Conservation (phyloP, 2,888 invertebrate species). For the Leptothorax acervorum region DNA sequence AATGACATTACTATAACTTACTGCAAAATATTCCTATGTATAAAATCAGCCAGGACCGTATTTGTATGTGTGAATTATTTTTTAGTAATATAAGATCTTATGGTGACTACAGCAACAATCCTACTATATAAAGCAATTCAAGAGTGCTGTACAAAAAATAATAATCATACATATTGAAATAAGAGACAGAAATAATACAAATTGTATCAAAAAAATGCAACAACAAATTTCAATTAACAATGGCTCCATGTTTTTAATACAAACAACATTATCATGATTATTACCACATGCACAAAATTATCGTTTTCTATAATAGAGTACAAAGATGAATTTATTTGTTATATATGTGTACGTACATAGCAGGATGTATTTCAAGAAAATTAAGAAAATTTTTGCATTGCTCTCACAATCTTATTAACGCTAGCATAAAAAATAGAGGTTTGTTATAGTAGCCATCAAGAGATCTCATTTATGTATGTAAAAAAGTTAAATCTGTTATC, state of each 20-base stretch:
- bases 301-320: constrained; percentile 4
- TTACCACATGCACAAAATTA: not conserved
- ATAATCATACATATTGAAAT: not conserved
- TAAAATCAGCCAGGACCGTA: not conserved
- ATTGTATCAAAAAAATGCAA: not conserved
- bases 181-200: not conserved
- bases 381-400: not conserved
- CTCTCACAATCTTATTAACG: not conserved
- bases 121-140: not conserved
- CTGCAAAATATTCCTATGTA: not conserved
- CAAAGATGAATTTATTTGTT: not conserved
- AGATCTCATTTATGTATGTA: not conserved
- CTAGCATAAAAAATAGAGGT: not conserved
- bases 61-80: not conserved
- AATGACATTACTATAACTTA: not conserved
- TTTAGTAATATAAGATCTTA: not conserved
- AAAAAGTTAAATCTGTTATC: not conserved
- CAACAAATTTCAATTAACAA: not conserved
- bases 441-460: not conserved
- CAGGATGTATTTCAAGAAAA: not conserved
- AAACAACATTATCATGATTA: not conserved
- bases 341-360: not conserved
- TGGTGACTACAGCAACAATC: not conserved
- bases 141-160: not conserved
- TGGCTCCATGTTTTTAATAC: not conserved